Evolutionary conservation across 2,797 vertebrate genomes (phyloP).

Genomic region (Pangasius macronema): DNA sequence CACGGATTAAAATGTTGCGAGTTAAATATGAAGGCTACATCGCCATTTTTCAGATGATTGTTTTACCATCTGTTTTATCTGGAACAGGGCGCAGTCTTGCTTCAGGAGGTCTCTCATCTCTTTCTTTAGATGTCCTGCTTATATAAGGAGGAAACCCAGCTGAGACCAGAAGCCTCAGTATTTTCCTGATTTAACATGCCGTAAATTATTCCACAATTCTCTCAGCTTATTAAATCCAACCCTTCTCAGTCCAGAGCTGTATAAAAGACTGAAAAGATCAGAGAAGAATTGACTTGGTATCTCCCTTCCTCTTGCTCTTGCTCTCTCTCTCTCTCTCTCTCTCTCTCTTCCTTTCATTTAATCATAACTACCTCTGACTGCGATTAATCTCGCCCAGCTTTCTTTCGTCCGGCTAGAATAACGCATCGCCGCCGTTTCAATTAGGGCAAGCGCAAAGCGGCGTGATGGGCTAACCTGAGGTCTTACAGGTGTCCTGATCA

Average conservation of each 20-base stretch:
- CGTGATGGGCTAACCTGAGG: slow-evolving; percentile 36
- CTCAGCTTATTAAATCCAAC: neutral
- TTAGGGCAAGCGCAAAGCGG: slow-evolving; percentile 17
- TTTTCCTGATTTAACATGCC: neutral
- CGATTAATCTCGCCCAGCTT: slow-evolving; percentile 28
- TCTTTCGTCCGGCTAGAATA: slow-evolving; percentile 23
- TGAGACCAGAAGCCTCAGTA: neutral
- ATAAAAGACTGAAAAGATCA: slow-evolving; percentile 1
- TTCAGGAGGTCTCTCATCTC: neutral
- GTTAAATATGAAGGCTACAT: neutral
- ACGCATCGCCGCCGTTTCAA: slow-evolving; percentile 33
- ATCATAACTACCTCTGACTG: slow-evolving; percentile 37
- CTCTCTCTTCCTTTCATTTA: slow-evolving; percentile 21
- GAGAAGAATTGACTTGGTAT: neutral
- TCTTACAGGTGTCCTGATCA: slow-evolving; percentile 41
- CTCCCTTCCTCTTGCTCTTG: slow-evolving; percentile 15
- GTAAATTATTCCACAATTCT: neutral
- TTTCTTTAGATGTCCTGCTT: too few relatives aligned
- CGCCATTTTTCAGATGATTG: neutral
- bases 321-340: slow-evolving; percentile 1
- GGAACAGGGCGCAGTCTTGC: neutral
- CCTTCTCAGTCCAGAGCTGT: neutral
- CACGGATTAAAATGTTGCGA: slow-evolving; percentile 26
- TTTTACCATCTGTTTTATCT: neutral
- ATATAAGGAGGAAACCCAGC: neutral